These are phyloP conservation scores for Alsophila aescularia DNA, from an alignment of 2,888 invertebrate species.

Conservation along the genomic window DNA sequence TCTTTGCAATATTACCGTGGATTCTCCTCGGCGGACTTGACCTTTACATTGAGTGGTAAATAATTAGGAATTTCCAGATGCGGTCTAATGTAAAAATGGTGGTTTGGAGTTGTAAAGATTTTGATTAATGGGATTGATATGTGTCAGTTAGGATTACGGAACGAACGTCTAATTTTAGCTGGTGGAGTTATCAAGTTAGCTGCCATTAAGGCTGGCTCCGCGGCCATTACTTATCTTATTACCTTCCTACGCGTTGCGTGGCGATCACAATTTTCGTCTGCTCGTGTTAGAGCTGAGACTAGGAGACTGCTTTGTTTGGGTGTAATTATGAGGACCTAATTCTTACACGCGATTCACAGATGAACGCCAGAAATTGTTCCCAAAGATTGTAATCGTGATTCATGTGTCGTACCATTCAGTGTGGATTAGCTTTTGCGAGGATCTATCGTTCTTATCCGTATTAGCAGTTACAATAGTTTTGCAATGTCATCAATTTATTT, in stretches of 20 bases:
- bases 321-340: slow-evolving; percentile 27
- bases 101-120: slow-evolving; percentile 19
- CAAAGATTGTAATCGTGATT: slow-evolving; percentile 12
- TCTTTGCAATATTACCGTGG: slow-evolving; percentile 58
- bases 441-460: too few species aligned
- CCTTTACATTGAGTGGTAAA: slow-evolving; percentile 56
- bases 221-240: slow-evolving; percentile 65
- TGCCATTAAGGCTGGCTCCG: slow-evolving; percentile 36
- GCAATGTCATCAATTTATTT: too few species aligned
- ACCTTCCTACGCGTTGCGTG: slow-evolving; percentile 70
- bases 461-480: too few species aligned
- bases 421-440: too few species aligned
- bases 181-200: slow-evolving; percentile 9
- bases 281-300: slow-evolving; percentile 51
- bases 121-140: slow-evolving; percentile 29
- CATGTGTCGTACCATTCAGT: not conserved
- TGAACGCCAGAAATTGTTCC: slow-evolving; percentile 21
- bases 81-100: slow-evolving; percentile 32
- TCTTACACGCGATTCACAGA: slow-evolving; percentile 29
- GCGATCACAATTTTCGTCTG: slow-evolving; percentile 74
- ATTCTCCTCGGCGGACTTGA: slow-evolving; percentile 51
- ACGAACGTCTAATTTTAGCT: slow-evolving; percentile 33
- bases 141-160: slow-evolving; percentile 26
- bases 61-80: slow-evolving; percentile 47
- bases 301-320: slow-evolving; percentile 20